Conservation (phyloP, 1,140 invertebrate genomes). For the Drosophila sechellia region DNA sequence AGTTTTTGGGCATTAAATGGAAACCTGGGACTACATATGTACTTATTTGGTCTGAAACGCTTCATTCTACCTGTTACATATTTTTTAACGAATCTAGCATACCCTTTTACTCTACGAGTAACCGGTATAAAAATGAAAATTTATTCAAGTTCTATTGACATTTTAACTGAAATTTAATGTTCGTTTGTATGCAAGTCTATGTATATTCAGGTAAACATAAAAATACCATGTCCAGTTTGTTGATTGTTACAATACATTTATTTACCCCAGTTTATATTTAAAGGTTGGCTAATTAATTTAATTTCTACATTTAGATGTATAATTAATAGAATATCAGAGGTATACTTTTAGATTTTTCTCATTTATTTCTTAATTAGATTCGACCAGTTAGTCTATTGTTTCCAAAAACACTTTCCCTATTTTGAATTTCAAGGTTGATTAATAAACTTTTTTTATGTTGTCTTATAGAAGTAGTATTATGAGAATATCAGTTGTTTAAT, state of each 20-base stretch:
- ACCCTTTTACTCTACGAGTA: too few species aligned
- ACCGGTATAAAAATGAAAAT: constrained; percentile 12
- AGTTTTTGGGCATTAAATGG: too few species aligned
- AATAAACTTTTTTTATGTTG: background rate
- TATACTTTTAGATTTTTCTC: background rate
- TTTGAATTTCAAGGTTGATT: background rate
- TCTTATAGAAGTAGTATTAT: too few species aligned
- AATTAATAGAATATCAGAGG: too few species aligned
- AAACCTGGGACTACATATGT: too few species aligned
- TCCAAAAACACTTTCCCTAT: background rate
- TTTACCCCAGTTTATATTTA: background rate
- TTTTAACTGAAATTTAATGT: constrained; percentile 54
- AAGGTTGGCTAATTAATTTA: background rate
- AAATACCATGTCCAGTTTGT: constrained; percentile 9
- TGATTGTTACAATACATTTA: background rate
- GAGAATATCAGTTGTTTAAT: too few species aligned
- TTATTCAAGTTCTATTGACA: constrained; percentile 60
- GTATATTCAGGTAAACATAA: background rate
- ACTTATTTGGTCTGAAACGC: too few species aligned
- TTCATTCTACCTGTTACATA: too few species aligned
- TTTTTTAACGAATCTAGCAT: too few species aligned
- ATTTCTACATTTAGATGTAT: too few species aligned
- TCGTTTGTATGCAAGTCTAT: constrained; percentile 12
- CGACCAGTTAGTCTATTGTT: constrained; percentile 2
- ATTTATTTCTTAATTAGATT: too few species aligned